These are phyloP conservation scores for Tachysurus fulvidraco DNA, from an alignment of 2,113 vertebrate genomes.

Conservation along the genomic window DNA sequence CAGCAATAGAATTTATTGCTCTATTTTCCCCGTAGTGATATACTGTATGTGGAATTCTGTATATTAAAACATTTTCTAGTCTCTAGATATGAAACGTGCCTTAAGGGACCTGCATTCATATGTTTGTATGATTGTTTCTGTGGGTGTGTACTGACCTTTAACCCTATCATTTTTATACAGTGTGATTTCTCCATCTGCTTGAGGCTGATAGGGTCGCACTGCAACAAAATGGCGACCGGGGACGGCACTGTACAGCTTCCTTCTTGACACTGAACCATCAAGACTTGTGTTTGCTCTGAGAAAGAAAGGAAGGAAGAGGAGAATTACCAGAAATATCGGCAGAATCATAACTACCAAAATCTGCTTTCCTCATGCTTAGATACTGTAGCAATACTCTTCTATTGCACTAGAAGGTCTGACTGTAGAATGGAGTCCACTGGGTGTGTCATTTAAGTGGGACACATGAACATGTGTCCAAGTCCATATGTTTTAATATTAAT, in stretches of 20 bases:
- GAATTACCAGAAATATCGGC: background rate
- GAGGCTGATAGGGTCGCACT: conserved; percentile 85
- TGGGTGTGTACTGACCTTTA: conserved; percentile 80
- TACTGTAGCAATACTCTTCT: background rate
- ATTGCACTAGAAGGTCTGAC: background rate
- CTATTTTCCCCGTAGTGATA: background rate
- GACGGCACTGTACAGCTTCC: conserved; percentile 95
- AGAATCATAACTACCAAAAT: background rate
- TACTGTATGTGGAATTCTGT: background rate
- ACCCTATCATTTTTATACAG: conserved; percentile 91
- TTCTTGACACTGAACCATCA: conserved; percentile 77
- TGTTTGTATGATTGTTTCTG: background rate
- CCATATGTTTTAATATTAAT: background rate
- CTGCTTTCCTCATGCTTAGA: background rate
- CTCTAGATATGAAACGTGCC: background rate
- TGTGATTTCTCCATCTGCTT: conserved; percentile 89
- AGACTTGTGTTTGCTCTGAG: conserved; percentile 75
- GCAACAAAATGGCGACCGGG: conserved; percentile 91
- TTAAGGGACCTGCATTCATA: background rate
- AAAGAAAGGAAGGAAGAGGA: background rate
- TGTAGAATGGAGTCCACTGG: background rate
- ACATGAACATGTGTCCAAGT: background rate
- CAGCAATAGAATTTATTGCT: background rate
- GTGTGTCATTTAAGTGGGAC: background rate
- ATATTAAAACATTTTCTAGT: background rate